These are phyloP conservation scores for Brachyptera risi DNA, from an alignment of 2,888 invertebrate species.

Conservation along the genomic window DNA sequence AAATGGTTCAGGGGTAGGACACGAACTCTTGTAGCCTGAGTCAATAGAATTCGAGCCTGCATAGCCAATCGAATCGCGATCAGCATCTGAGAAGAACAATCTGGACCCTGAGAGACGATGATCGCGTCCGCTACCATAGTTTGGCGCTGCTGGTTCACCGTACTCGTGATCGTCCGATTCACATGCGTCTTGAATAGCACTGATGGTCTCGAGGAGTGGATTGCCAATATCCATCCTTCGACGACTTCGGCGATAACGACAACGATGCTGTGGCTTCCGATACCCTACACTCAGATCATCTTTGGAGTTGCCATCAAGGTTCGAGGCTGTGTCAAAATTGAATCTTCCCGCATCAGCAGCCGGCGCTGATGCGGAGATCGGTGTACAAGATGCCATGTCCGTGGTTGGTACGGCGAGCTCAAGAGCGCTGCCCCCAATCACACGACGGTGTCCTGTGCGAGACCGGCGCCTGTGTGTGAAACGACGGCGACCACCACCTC, in stretches of 20 bases:
- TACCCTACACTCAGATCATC: conserved; percentile 33
- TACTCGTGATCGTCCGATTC: conserved; percentile 37
- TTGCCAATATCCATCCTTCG: conserved; percentile 34
- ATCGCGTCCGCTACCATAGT: conserved; percentile 23
- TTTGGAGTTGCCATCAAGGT: conserved; percentile 30
- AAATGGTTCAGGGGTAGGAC: conserved; percentile 41
- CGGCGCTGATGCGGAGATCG: conserved; percentile 22
- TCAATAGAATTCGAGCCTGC: conserved; percentile 42
- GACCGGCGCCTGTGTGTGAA: conserved; percentile 6
- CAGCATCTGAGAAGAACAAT: conserved; percentile 34
- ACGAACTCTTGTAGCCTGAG: conserved; percentile 42
- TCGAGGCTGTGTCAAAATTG: conserved; percentile 18
- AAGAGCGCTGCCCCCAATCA: conserved; percentile 28
- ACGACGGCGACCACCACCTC: conserved; percentile 4
- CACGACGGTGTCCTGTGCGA: conserved; percentile 20
- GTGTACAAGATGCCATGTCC: conserved; percentile 22
- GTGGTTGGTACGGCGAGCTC: conserved; percentile 23
- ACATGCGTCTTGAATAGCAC: conserved; percentile 38
- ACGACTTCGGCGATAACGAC: conserved; percentile 30
- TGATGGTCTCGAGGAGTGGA: conserved; percentile 42
- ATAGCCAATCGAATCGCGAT: conserved; percentile 40
- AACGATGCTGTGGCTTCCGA: conserved; percentile 30
- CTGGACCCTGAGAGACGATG: conserved; percentile 22
- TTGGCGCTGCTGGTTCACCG: conserved; percentile 15
- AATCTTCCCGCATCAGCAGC: conserved; percentile 25